Base-by-base conservation (phyloP, 1,140 invertebrate species). In the Catajapyx aquilonaris region DNA sequence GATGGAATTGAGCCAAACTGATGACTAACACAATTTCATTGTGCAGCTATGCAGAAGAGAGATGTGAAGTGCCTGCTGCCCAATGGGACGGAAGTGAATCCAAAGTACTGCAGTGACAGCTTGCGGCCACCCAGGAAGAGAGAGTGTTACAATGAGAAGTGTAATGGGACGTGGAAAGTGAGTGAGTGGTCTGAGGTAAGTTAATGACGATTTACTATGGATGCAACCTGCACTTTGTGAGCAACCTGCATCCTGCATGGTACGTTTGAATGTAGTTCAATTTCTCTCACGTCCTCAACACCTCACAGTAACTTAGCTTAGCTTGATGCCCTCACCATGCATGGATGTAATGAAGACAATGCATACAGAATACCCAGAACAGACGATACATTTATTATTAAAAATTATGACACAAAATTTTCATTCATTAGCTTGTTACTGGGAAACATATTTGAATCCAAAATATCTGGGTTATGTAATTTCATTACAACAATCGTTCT, bases 131-230 rank as follows among this genome's bases (percentile, higher is more conserved):
- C 69, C 17, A 67, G 72, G 46, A 63, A 66, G 25, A 72, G 75
- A 50, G 72, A 83, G 49, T 86, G 81, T 50, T 69, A 71, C 55
- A 81, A 78, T 46, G 67, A 73, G 35, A 68, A 69, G 13, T 90
- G 84, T 57, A 73, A 73, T 51, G 76, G 79, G 0, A 71, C 73
- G 10, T 91, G 84, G 85, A 68, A 69, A 46, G 73, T 78, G 9
- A 79, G 79, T 4, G 71, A 79, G 42, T 88, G 84, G 84, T 85
- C 79, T 18, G 73, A 83, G 68, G 84, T 88, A 60, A 57, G 51
- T n/a, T n/a, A n/a, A n/a, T n/a, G n/a, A n/a, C n/a, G n/a, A n/a
- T n/a, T n/a, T n/a, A n/a, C n/a, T n/a, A n/a, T n/a, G n/a, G n/a
- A n/a, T 31, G 7, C 30, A 31, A 31, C 30, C 30, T 31, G 30